phyloP scores from a whole-genome alignment of 2,113 vertebrate species.

The Syngnathus scovelli region DNA sequence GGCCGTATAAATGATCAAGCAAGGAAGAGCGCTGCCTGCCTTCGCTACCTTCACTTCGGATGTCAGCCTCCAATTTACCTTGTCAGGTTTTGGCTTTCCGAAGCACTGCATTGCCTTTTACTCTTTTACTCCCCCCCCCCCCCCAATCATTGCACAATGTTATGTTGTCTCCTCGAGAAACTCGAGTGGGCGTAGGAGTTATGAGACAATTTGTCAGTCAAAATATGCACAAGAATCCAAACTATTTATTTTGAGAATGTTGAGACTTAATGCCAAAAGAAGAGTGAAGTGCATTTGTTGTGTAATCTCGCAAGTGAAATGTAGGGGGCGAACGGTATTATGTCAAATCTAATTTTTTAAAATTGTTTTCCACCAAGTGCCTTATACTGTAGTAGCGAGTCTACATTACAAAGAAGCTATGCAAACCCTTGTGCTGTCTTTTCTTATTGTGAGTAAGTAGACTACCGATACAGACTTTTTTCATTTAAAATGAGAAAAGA shows the following conservation, averaged over 20 bases:
- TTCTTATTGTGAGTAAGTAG: constrained; percentile 74
- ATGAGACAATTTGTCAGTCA: constrained; percentile 54
- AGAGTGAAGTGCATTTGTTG: constrained; percentile 43
- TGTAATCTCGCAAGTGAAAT: constrained; percentile 57
- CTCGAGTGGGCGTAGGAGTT: constrained; percentile 38
- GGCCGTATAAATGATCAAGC: constrained; percentile 19
- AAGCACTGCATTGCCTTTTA: constrained; percentile 66
- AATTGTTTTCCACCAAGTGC: constrained; percentile 78
- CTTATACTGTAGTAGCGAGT: constrained; percentile 76
- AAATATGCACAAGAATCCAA: constrained; percentile 72
- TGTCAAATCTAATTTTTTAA: constrained; percentile 30
- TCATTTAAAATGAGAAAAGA: constrained; percentile 49
- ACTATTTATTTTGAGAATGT: constrained; percentile 64
- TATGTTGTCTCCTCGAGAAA: constrained; percentile 53
- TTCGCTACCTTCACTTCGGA: neutral
- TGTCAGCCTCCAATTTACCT: constrained; percentile 9
- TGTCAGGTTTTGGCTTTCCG: constrained; percentile 38
- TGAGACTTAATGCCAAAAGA: constrained; percentile 74
- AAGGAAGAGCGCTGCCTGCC: constrained; percentile 4
- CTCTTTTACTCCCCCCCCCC: constrained; percentile 62
- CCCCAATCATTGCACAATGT: constrained; percentile 69
- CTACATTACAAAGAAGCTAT: constrained; percentile 94
- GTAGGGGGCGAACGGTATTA: constrained; percentile 51
- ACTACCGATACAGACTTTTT: constrained; percentile 55
- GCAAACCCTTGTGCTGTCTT: constrained; percentile 75